Evolutionary conservation across 1,140 invertebrate genomes (phyloP).

Genomic region (Varroa destructor): DNA sequence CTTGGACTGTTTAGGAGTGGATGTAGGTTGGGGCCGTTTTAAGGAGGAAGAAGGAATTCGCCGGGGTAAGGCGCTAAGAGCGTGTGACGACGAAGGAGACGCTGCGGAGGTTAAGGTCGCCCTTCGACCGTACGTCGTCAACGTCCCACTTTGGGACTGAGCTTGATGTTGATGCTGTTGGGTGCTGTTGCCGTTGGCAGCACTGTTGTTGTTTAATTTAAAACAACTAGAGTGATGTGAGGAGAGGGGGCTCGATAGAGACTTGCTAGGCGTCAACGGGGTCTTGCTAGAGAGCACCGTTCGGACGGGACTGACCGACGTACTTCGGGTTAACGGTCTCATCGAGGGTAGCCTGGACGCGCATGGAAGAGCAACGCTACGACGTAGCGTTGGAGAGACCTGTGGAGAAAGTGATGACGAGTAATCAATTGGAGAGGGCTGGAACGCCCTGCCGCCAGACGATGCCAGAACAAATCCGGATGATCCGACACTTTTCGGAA

Average conservation of each 20-base stretch:
- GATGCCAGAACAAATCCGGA: too few species aligned
- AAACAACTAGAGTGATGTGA: background rate
- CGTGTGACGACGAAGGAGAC: too few species aligned
- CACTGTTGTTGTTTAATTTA: background rate
- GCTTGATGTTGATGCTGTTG: too few species aligned
- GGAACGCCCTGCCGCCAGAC: background rate
- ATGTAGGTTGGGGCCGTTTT: constrained; percentile 6
- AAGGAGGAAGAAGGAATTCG: background rate
- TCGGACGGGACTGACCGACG: constrained; percentile 22
- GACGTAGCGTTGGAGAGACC: constrained; percentile 8
- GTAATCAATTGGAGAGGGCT: constrained; percentile 14
- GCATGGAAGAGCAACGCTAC: background rate
- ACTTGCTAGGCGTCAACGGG: background rate
- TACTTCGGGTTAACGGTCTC: constrained; percentile 1
- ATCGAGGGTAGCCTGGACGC: constrained; percentile 5
- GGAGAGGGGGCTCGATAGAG: background rate
- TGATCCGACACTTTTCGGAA: too few species aligned
- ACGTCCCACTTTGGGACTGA: too few species aligned
- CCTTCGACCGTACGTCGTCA: too few species aligned
- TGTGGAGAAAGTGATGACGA: constrained; percentile 2
- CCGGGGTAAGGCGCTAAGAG: background rate
- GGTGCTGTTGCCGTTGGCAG: too few species aligned
- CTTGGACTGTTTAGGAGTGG: constrained; percentile 12
- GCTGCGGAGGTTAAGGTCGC: too few species aligned
- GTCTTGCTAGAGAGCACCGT: background rate